Conservation (phyloP, 2,113 vertebrate species). For the Archocentrus centrarchus region DNA sequence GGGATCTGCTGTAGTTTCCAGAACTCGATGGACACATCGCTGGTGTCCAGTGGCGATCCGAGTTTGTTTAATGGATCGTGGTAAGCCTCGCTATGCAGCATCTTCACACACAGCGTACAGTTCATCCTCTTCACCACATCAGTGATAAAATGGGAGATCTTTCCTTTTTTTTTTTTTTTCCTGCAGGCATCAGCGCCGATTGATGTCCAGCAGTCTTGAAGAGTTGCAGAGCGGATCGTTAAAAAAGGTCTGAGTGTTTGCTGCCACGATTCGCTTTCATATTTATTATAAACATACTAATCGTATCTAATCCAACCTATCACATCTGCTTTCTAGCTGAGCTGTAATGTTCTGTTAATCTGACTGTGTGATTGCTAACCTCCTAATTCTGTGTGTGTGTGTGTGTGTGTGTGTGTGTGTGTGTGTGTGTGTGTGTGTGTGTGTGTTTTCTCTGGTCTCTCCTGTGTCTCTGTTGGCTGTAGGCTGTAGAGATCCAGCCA, state of each 20-base stretch:
- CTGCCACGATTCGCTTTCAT: background rate
- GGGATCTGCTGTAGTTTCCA: constrained; percentile 49
- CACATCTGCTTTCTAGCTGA: background rate
- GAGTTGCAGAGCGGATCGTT: constrained; percentile 89
- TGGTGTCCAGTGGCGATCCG: constrained; percentile 59
- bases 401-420: constrained; percentile 5
- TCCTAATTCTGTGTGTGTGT: constrained; percentile 33
- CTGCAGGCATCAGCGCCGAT: constrained; percentile 83
- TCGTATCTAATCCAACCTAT: background rate
- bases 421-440: constrained; percentile 10
- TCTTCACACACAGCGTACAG: rapidly evolving
- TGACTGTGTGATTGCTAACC: constrained; percentile 42
- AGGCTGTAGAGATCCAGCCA: constrained; percentile 69
- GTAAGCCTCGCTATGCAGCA: constrained; percentile 41
- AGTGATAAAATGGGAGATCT: background rate
- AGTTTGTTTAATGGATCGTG: constrained; percentile 70
- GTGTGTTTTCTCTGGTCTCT: constrained; percentile 4
- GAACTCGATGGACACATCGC: constrained; percentile 65
- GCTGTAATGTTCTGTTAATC: background rate
- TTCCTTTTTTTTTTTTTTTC: constrained; percentile 12
- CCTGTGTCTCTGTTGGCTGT: constrained; percentile 21
- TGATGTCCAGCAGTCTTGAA: constrained; percentile 92
- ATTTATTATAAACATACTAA: background rate
- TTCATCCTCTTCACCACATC: background rate
- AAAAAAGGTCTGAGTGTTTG: constrained; percentile 84